These are phyloP conservation scores for Ctenicera cuprea DNA, from an alignment of 2,888 invertebrate species.

Conservation along the genomic window DNA sequence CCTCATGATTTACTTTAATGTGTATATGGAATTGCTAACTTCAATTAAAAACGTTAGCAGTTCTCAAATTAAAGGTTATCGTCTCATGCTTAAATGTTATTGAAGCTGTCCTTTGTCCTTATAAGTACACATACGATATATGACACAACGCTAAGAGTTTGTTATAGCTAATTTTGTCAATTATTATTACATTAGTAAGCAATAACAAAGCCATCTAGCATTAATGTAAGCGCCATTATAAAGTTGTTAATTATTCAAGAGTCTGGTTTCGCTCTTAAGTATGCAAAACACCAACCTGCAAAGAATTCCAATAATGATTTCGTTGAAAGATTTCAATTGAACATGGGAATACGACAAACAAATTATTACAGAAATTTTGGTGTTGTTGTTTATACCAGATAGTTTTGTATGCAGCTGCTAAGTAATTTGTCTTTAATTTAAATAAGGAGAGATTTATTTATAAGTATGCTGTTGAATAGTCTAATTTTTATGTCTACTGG, in stretches of 20 bases:
- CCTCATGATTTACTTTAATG: no score
- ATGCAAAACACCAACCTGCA: conserved; percentile 13
- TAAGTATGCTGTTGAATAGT: no score
- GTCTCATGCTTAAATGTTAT: no score
- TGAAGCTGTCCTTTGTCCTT: no score
- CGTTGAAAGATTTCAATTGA: conserved; percentile 29
- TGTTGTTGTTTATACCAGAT: background rate
- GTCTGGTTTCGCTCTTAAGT: background rate
- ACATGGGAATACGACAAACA: conserved; percentile 8
- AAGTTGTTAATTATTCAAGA: conserved; percentile 5
- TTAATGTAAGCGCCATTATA: conserved; percentile 14
- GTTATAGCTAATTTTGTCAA: background rate
- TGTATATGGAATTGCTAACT: no score
- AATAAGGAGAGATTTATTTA: no score
- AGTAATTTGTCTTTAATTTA: no score
- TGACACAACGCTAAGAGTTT: background rate
- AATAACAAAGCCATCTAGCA: conserved; percentile 8
- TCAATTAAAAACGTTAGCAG: no score
- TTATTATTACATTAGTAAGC: conserved; percentile 12
- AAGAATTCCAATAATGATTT: conserved; percentile 27
- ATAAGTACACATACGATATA: background rate
- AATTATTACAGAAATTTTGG: background rate
- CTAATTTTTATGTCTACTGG: no score
- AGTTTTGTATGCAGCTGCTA: background rate
- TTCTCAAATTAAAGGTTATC: no score